Percentiles rank a stretch among this genome's conserved stretches.
phyloP scores from a whole-genome alignment of 2,797 vertebrate species.

The Chelmon rostratus region DNA sequence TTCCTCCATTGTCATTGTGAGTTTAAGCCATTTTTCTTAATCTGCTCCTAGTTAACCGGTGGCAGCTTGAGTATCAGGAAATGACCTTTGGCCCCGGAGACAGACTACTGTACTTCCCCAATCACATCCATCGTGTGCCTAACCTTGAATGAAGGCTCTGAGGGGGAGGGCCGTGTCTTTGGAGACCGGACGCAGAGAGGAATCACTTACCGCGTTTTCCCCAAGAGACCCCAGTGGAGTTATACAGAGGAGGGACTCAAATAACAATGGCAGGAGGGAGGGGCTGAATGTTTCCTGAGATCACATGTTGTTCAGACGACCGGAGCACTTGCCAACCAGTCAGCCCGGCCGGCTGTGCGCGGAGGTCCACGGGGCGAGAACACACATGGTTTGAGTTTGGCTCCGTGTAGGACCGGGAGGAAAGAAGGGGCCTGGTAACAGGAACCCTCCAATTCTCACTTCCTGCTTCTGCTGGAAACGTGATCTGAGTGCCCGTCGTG shows the following conservation, averaged over 20 bases:
- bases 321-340: constrained; percentile 72
- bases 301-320: constrained; percentile 73
- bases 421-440: constrained; percentile 80
- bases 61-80: constrained; percentile 82
- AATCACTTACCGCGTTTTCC: constrained; percentile 78
- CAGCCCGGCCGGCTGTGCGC: constrained; percentile 58
- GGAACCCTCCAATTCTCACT: constrained; percentile 86
- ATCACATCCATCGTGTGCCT: constrained; percentile 81
- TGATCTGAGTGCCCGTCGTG: constrained; percentile 70
- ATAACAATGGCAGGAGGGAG: constrained; percentile 75
- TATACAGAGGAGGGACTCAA: constrained; percentile 70
- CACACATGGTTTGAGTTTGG: constrained; percentile 89
- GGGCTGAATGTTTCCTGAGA: constrained; percentile 76
- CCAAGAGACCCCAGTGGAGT: constrained; percentile 65
- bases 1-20: constrained; percentile 64
- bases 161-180: constrained; percentile 67
- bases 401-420: constrained; percentile 79
- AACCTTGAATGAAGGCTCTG: constrained; percentile 75
- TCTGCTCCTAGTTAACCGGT: constrained; percentile 79
- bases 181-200: constrained; percentile 77
- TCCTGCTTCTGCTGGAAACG: constrained; percentile 85
- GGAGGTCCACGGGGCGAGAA: constrained; percentile 77
- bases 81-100: constrained; percentile 78
- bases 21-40: constrained; percentile 75
- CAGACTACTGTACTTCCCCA: constrained; percentile 85